A percentile compares a stretch with the other conserved stretches of the same genome.
Conservation (phyloP, 37 sponge, comb jelly and placozoan species). For the Cliona cf. orientalis region DNA sequence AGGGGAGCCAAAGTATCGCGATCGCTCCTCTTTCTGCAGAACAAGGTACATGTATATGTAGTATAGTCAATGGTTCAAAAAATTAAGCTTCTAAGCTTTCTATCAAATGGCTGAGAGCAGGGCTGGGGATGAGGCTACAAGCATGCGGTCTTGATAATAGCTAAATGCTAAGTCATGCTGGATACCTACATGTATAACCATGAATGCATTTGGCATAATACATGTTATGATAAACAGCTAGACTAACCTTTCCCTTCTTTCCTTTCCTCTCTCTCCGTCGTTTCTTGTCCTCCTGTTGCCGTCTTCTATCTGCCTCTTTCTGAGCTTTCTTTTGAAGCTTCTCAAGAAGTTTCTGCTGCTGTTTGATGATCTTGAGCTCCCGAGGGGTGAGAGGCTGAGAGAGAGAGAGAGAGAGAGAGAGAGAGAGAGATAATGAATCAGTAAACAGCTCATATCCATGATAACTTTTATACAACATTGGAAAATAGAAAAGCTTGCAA, state of each 20-base stretch:
- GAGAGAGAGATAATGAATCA: too few relatives aligned
- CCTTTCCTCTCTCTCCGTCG: slow-evolving; percentile 27
- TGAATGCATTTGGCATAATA: too few relatives aligned
- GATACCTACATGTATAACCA: too few relatives aligned
- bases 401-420: too few relatives aligned
- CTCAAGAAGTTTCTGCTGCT: slow-evolving; percentile 42
- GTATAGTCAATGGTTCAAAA: too few relatives aligned
- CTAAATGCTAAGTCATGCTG: too few relatives aligned
- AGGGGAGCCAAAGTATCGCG: slow-evolving; percentile 65
- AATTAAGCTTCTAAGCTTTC: too few relatives aligned
- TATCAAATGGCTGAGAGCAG: too few relatives aligned
- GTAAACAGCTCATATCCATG: neutral
- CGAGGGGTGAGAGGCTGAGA: slow-evolving; percentile 19
- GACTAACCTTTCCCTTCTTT: slow-evolving; percentile 23
- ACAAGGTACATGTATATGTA: neutral
- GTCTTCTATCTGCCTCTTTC: slow-evolving; percentile 28
- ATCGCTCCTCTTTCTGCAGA: neutral
- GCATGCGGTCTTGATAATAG: neutral
- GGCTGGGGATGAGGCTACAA: neutral
- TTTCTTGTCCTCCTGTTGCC: slow-evolving; percentile 28
- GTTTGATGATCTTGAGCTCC: slow-evolving; percentile 28
- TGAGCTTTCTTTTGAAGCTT: slow-evolving; percentile 46
- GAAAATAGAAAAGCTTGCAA: too few relatives aligned
- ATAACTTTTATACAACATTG: too few relatives aligned
- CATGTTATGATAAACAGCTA: too few relatives aligned